Conservation (phyloP, 2,888 invertebrate species). For the Willowsia nigromaculata region DNA sequence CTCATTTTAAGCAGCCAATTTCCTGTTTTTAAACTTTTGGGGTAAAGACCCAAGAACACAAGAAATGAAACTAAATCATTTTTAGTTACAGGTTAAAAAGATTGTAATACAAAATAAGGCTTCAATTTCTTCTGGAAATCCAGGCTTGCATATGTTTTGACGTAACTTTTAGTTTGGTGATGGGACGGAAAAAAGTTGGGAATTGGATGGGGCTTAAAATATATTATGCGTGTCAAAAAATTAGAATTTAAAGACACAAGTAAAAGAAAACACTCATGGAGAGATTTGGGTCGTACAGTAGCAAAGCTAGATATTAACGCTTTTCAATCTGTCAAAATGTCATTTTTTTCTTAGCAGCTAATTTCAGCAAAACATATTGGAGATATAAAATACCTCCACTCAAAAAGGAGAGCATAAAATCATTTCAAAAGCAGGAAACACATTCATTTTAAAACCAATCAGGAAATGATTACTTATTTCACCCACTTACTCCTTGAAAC, state of each 20-base stretch:
- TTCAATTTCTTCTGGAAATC: background rate
- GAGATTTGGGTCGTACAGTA: background rate
- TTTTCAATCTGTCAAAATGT: constrained; percentile 17
- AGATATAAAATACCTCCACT: too few species aligned
- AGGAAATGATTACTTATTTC: too few species aligned
- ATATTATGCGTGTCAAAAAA: background rate
- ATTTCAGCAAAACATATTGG: background rate
- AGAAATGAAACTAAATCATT: constrained; percentile 3
- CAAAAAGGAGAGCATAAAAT: too few species aligned
- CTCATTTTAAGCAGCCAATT: constrained; percentile 50
- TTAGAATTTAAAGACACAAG: background rate
- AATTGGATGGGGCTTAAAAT: too few species aligned
- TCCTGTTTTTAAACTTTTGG: constrained; percentile 29
- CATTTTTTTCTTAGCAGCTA: background rate
- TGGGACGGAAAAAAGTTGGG: background rate
- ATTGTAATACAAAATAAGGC: background rate
- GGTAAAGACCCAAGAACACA: background rate
- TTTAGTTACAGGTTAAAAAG: constrained; percentile 19
- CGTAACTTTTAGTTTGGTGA: background rate
- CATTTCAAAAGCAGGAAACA: background rate
- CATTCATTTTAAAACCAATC: background rate
- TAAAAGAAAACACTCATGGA: background rate
- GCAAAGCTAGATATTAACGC: background rate
- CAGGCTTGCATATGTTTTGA: background rate
- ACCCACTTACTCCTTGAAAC: constrained; percentile 70